A percentile compares a stretch with the other conserved stretches of the same genome.
Conservation (phyloP, 2,797 vertebrate genomes). For the Hippocampus kuda region DNA sequence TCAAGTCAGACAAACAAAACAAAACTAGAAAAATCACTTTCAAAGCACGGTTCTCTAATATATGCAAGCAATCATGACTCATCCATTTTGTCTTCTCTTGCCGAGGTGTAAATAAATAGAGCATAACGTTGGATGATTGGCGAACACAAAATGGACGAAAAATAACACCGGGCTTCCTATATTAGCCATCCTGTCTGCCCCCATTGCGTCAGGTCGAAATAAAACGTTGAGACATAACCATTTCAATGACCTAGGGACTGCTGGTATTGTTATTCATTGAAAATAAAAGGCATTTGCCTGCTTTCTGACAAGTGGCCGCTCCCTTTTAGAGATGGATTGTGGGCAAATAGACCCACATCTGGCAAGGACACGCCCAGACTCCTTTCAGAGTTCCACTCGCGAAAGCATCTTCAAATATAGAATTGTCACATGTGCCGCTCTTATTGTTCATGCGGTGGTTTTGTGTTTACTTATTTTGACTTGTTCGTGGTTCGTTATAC, state of each 20-base stretch:
- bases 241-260: not conserved
- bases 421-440: not conserved
- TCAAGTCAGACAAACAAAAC: not conserved
- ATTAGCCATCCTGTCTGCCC: not conserved
- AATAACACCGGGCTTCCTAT: not conserved
- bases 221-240: not conserved
- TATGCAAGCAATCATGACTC: not conserved
- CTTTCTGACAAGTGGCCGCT: slow-evolving; percentile 14
- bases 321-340: slow-evolving; percentile 10
- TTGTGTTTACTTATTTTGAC: not conserved
- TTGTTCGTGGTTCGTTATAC: no score
- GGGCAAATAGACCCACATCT: slow-evolving; percentile 38
- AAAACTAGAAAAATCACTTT: not conserved
- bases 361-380: slow-evolving; percentile 56
- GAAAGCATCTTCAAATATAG: not conserved
- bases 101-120: not conserved
- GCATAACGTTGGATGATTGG: not conserved
- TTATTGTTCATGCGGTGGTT: not conserved
- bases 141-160: slow-evolving; percentile 6
- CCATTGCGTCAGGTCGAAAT: not conserved
- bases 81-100: not conserved
- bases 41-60: not conserved
- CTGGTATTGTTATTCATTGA: not conserved
- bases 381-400: slow-evolving; percentile 5
- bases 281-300: slow-evolving; percentile 6